Evolutionary conservation across 2,888 invertebrate genomes (phyloP), one percentile per base, ranked within the genome.

Genomic region (Chaetoderma sp.): DNA sequence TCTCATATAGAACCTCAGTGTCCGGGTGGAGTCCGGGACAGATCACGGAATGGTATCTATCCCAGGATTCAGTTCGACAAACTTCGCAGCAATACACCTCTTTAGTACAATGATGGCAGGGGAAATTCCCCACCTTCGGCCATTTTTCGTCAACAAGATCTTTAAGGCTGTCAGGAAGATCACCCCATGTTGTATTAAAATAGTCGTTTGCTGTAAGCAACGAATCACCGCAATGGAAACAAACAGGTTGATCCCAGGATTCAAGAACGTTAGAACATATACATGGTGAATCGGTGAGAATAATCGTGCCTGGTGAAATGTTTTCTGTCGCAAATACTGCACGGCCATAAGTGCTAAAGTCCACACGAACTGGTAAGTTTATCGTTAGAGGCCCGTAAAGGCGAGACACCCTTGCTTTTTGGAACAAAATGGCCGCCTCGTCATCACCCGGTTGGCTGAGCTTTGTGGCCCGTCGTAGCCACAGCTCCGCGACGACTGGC

Each of bases 221-320:
- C 0, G 96, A 94, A 74, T 91, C 90, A 90, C 97, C 91, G 83
- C 97, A 98, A 86, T 93, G 91, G 82, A 94, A 93, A 86, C 97
- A 98, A 0, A 95, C 94, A 21, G 71, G 90, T 18, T 91, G 89
- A 86, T 96, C 95, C 94, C 95, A 95, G 13, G 71, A 73, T 33
- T 69, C 66, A 4, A 81, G 90, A 86, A 95, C 95, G 86, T 97
- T 96, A 76, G 93, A 93, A 16, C 93, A 93, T 27, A 96, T 92
- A 60, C 97, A 87, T 0, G 98, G 96, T 65, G 91, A 91, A 85
- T 98, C 98, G 85, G 93, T 92, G 75, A 97, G 91, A 69, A 97
- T 93, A 18, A 92, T 88, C 45, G 50, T 28, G 33, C 67, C 68
- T 62, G 60, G 70, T 27, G 69, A 59, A 77, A 91, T 92, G 25